A percentile compares a stretch with the other conserved stretches of the same genome.
These are phyloP conservation scores for Porphyrio hochstetteri DNA, from an alignment of 2,113 vertebrate genomes.

Conservation along the genomic window DNA sequence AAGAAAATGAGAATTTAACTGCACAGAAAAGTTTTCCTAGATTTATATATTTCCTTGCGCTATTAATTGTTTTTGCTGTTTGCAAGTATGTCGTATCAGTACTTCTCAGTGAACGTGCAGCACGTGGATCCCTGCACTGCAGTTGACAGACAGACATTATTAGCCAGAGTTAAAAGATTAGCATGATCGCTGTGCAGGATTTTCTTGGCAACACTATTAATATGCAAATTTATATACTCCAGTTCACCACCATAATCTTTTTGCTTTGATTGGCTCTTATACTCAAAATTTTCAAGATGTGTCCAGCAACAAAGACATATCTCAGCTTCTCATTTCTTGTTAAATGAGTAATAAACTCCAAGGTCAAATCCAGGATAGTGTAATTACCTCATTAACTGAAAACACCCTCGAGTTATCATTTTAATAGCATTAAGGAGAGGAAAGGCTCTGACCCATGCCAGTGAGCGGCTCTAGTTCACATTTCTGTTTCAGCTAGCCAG, in stretches of 20 bases:
- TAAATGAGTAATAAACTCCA: constrained; percentile 32
- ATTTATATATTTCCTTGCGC: background rate
- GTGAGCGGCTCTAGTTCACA: background rate
- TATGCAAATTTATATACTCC: constrained; percentile 17
- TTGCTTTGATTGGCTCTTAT: background rate
- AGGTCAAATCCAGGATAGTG: constrained; percentile 10
- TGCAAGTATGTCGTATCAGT: background rate
- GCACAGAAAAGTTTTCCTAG: background rate
- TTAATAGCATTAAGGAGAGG: background rate
- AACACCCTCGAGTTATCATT: background rate
- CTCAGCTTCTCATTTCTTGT: constrained; percentile 1
- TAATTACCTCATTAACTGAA: constrained; percentile 53
- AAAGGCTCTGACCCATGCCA: background rate
- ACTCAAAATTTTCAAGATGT: background rate
- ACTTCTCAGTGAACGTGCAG: background rate
- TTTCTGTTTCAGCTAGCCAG: background rate
- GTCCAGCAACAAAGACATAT: constrained; percentile 2
- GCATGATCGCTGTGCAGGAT: background rate
- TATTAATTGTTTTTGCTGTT: background rate
- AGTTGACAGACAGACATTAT: background rate
- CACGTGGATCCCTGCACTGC: background rate
- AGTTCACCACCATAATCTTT: constrained; percentile 5
- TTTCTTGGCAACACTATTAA: background rate
- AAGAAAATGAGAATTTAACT: background rate
- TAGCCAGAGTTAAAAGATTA: background rate